Conservation (phyloP, 2,888 invertebrate genomes). For the Alloplasta piceator region DNA sequence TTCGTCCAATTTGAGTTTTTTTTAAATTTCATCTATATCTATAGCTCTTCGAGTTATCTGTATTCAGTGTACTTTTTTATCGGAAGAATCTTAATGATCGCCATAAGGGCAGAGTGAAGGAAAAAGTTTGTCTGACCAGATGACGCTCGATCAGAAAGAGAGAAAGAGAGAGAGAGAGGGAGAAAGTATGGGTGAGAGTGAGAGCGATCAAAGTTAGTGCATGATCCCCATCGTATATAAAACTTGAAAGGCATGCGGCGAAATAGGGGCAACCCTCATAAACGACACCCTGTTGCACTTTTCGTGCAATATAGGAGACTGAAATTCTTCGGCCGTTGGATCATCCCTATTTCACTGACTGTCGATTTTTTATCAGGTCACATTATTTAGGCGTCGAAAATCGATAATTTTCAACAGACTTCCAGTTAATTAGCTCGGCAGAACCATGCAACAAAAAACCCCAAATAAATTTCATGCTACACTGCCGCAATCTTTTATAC, state of each 20-base stretch:
- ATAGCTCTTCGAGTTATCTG: not conserved
- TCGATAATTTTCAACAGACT: too few relatives aligned
- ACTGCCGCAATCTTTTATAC: too few relatives aligned
- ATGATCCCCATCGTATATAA: constrained; percentile 46
- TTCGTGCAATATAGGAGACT: constrained; percentile 4
- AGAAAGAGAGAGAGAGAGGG: constrained; percentile 7
- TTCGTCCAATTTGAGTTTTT: not conserved
- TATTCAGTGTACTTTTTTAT: constrained; percentile 5
- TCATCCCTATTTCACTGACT: constrained; percentile 15
- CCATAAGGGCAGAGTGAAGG: constrained; percentile 28
- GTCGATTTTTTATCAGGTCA: constrained; percentile 32
- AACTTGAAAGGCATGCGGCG: constrained; percentile 59
- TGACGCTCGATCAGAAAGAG: constrained; percentile 58
- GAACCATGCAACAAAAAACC: too few relatives aligned
- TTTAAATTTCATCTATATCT: not conserved
- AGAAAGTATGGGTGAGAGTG: not conserved
- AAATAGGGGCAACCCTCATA: constrained; percentile 66
- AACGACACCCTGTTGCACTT: constrained; percentile 31
- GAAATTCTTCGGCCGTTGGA: constrained; percentile 46
- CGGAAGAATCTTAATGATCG: constrained; percentile 52
- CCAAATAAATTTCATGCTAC: too few relatives aligned
- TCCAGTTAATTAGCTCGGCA: too few relatives aligned
- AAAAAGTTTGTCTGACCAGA: constrained; percentile 58
- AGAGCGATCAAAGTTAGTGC: constrained; percentile 38
- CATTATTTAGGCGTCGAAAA: not conserved